Evolutionary conservation across 2,888 invertebrate genomes (phyloP), one percentile per base, ranked within the genome.

Genomic region (Eilema caniola): DNA sequence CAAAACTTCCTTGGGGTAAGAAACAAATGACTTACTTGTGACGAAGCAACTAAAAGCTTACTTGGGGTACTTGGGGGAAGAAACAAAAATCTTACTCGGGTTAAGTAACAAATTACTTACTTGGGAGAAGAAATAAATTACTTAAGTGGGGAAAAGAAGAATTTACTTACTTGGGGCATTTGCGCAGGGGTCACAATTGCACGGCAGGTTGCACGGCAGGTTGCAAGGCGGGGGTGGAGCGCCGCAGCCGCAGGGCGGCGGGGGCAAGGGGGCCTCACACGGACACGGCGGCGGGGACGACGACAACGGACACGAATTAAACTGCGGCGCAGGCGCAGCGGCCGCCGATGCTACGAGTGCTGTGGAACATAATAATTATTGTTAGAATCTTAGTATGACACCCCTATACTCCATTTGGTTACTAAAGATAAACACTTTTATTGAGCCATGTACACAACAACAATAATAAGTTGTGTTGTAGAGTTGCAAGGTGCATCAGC

Each of bases 261-360:
- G 68, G 0, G 74, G 78, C 53, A 76, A 77, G 3, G 79, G 3
- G 75, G 80, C 16, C 80, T 84, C 0, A 86, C 81, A 81, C 3
- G 80, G 84, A 72, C 83, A 82, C 5, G 82, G 77, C 8, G 74
- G 76, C 10, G 66, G 65, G 5, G 81, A 5, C 3, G 28, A 28
- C 28, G n/a, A 8, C 37, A 57, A 56, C n/a, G 68, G 82, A 69
- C 69, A 81, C 25, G 76, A 79, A 72, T 76, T 76, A 69, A 74
- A 85, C 80, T 89, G 89, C 53, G 91, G 89, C 62, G 90, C 77
- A 24, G 93, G 92, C 25, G 90, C 89, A 66, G 90, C 90, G 33
- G 82, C 75, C 31, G 89, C 85, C 63, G 90, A 86, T 74, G 90
- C 90, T 86, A 93, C 76, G 62, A 93, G 83, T 72, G 89, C 93